Evolutionary conservation across 2,797 vertebrate genomes (phyloP), one percentile per base, ranked within the genome.

Genomic region (Pampus argenteus): DNA sequence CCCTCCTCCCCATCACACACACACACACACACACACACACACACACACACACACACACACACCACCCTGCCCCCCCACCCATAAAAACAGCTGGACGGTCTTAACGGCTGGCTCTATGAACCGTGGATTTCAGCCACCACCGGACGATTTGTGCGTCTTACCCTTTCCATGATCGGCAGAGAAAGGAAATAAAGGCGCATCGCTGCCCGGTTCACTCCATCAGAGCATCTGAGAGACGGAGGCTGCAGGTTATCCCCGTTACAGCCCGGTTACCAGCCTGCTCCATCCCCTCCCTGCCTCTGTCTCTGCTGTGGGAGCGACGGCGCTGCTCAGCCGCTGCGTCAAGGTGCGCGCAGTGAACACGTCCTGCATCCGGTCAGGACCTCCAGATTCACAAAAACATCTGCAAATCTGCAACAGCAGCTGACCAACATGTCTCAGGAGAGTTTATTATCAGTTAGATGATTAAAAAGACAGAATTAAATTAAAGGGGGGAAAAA

Each of bases 61-160:
- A n/a, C n/a, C 62, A 31, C 29, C 70, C 14, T 5, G 0, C 60
- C 9, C 34, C 51, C 10, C 62, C 88, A 34, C 86, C 87, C 85
- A 83, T 86, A 83, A 86, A 91, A 91, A 91, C 91, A 93, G 91
- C 92, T 93, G 93, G 91, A 88, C 74, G 78, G 83, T 86, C 78
- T 71, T 80, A 83, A 71, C 83, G 52, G 80, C 71, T 40, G 29
- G 15, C 76, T 82, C 47, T 6, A 74, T 25, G 76, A 25, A 3
- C 22, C 60, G 55, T 8, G 54, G 61, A 59, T 69, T 56, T 25
- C 17, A 36, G 67, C 38, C 55, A 44, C 59, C 55, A 40, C 58
- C 51, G 31, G 4, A 18, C 25, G n/a, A 4, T 67, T 1, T 5
- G 36, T 15, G 79, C 34, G 67, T 71, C 94, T 95, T 93, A 95